Base-by-base conservation (phyloP, 2,888 invertebrate genomes). In the Agrilus biguttatus region DNA sequence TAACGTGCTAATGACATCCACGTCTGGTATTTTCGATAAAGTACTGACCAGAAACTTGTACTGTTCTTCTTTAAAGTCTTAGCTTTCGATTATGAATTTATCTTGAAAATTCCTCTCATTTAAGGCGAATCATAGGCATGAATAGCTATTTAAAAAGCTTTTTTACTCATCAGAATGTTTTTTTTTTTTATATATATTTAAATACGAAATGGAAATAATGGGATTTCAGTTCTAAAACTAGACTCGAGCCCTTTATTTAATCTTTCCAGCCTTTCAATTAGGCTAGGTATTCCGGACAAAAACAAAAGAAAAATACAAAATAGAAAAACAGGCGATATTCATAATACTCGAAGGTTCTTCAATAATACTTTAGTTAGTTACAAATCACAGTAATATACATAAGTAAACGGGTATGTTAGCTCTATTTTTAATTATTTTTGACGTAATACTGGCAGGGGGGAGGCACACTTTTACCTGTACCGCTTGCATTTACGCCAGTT, bases 391-490 rank as follows among this genome's bases (percentile, higher is more conserved):
- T 41, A 21, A 48, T 39, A 47, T 36, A 43, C 46, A 39, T 41
- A 38, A 45, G 35, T 47, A 49, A 46, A 45, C 48, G 45, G 47
- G 44, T 47, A 37, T 47, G 48, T 52, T 51, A 49, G 43, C 45
- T 46, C 43, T 28, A 45, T 32, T 43, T 32, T 21, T 41, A 40
- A 46, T 28, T 28, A 28, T 28, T 10, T 5, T 28, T 28, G 28
- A 28, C 28, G 28, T 28, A 10, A 28, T 28, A 28, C 28, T 28
- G 28, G 14, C 28, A 33, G 34, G 39, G 44, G 37, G 43, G 51
- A 52, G 48, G 19, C 53, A 54, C 55, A 53, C 53, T 42, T 43
- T 56, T 55, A 53, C 54, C 55, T 56, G 51, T 35, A 46, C 44
- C 46, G 42, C 49, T 50, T 45, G 41, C 42, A 40, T 42, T 44